Evolutionary conservation across 2,888 invertebrate species (phyloP).

Genomic region (Magallana nippona): DNA sequence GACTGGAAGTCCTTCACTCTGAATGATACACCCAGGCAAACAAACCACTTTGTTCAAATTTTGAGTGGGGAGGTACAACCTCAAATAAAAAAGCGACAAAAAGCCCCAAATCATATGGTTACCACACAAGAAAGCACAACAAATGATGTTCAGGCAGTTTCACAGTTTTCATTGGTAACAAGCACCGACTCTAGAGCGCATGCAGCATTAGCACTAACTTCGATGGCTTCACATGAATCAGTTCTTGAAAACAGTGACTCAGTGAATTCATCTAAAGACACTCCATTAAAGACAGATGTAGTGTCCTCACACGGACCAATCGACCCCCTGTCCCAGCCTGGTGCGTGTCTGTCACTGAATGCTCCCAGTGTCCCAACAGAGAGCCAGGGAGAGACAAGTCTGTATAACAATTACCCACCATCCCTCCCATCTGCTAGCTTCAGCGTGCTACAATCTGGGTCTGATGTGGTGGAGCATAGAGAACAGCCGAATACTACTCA

Average conservation of each 20-base stretch:
- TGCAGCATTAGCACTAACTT: constrained; percentile 33
- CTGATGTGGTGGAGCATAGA: background rate
- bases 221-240: background rate
- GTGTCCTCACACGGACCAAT: background rate
- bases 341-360: background rate
- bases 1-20: constrained; percentile 67
- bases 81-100: constrained; percentile 34
- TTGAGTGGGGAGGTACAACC: constrained; percentile 37
- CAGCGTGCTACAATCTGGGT: background rate
- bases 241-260: background rate
- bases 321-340: background rate
- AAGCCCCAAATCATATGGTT: constrained; percentile 26
- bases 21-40: constrained; percentile 36
- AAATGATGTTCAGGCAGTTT: background rate
- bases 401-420: background rate
- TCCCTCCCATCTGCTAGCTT: background rate
- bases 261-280: background rate
- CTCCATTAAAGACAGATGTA: background rate
- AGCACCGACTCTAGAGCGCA: constrained; percentile 29
- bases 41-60: constrained; percentile 43
- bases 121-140: background rate
- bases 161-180: background rate
- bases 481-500: background rate
- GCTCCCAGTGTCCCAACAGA: background rate
- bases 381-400: background rate